These are phyloP conservation scores for Sycophaga agraensis DNA, from an alignment of 1,140 invertebrate species.

Conservation along the genomic window DNA sequence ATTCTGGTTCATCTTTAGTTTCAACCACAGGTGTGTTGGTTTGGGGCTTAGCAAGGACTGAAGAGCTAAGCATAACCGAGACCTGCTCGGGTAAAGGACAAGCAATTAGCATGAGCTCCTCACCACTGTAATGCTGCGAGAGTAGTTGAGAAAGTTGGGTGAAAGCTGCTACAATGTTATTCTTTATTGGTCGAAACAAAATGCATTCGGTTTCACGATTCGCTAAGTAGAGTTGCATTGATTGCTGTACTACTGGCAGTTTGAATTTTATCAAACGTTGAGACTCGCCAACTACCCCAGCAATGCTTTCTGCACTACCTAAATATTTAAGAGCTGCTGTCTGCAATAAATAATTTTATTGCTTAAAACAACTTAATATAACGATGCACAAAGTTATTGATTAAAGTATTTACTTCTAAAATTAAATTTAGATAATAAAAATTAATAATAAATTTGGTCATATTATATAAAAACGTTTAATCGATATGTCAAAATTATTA, in stretches of 20 bases:
- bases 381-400: no score
- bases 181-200: conserved; percentile 90
- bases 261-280: conserved; percentile 76
- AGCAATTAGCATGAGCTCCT: conserved; percentile 80
- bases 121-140: conserved; percentile 72
- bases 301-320: conserved; percentile 53
- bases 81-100: conserved; percentile 91
- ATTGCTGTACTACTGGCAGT: conserved; percentile 77
- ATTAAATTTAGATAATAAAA: no score
- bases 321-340: conserved; percentile 31
- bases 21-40: no score
- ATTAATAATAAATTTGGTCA: no score
- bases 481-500: no score
- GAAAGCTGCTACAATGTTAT: conserved; percentile 84
- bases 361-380: no score
- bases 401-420: no score
- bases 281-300: conserved; percentile 60
- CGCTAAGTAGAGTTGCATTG: conserved; percentile 93
- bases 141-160: conserved; percentile 80
- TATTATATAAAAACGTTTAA: no score
- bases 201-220: conserved; percentile 96
- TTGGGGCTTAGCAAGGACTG: conserved; percentile 59
- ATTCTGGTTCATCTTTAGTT: no score
- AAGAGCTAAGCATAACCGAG: conserved; percentile 81
- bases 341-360: conserved; percentile 18